Evolutionary conservation across 1,140 invertebrate species (phyloP).

Genomic region (Dreissena rostriformis): DNA sequence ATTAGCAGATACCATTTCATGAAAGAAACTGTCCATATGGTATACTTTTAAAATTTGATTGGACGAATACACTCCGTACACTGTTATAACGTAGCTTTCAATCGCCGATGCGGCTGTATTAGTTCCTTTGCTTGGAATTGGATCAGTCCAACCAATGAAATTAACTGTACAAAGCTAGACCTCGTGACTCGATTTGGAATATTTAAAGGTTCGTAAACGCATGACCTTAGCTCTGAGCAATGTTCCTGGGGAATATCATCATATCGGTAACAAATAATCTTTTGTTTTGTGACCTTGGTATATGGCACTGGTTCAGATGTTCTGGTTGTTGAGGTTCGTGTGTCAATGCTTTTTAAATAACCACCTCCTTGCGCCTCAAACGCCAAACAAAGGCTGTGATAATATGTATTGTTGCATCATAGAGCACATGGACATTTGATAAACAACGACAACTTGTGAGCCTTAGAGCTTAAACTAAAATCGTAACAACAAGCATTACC

Average conservation of each 20-base stretch:
- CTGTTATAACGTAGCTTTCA: slow-evolving; percentile 24
- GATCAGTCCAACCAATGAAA: slow-evolving; percentile 31
- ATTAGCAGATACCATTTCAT: background rate
- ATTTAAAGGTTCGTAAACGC: slow-evolving; percentile 5
- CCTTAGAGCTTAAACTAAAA: no score
- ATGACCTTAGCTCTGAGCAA: background rate
- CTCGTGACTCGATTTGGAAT: background rate
- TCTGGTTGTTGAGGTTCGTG: no score
- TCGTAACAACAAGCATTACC: no score
- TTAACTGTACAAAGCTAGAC: background rate
- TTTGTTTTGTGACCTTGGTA: background rate
- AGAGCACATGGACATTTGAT: no score
- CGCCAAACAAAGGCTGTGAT: slow-evolving; percentile 12
- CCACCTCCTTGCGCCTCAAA: slow-evolving; percentile 24
- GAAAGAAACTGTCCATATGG: background rate
- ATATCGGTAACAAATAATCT: slow-evolving; percentile 26
- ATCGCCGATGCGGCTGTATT: background rate
- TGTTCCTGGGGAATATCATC: background rate
- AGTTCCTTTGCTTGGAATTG: background rate
- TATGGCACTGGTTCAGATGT: background rate
- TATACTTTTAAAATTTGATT: background rate
- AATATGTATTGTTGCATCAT: no score
- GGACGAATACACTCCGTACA: background rate
- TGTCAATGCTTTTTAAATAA: slow-evolving; percentile 19
- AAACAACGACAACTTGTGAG: no score